phyloP scores from a whole-genome alignment of 37 sponge, comb jelly and placozoan genomes.

The Hormiphora californensis region DNA sequence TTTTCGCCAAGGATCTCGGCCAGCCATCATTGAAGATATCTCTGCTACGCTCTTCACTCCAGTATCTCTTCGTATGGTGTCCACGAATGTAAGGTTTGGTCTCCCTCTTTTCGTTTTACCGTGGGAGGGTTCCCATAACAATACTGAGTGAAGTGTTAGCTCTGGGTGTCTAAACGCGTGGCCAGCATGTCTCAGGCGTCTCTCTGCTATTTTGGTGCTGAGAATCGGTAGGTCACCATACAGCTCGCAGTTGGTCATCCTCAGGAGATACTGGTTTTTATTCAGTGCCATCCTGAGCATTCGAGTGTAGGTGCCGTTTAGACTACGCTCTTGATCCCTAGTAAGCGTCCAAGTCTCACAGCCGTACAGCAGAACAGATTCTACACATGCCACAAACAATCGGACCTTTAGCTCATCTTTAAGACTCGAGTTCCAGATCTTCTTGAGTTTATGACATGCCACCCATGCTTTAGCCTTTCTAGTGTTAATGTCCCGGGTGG shows the following conservation, averaged over 20 bases:
- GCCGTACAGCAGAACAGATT: background rate
- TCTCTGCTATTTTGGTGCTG: background rate
- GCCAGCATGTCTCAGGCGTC: no score
- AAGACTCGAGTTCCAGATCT: background rate
- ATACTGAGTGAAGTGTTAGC: background rate
- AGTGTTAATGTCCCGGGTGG: no score
- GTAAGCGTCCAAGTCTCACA: background rate
- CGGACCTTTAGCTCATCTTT: background rate
- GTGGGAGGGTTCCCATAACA: background rate
- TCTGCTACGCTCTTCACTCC: background rate
- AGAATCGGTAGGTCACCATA: background rate
- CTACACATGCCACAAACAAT: background rate
- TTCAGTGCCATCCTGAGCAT: slow-evolving; percentile 18
- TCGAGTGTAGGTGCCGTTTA: background rate
- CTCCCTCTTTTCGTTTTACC: background rate
- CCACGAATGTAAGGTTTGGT: background rate
- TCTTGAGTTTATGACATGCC: background rate
- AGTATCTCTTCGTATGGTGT: background rate
- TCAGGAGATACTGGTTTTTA: background rate
- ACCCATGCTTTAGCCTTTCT: background rate
- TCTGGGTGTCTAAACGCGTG: background rate
- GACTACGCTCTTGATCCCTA: background rate
- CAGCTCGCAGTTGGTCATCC: background rate
- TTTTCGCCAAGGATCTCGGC: no score
- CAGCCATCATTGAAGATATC: no score